phyloP scores from a whole-genome alignment of 2,113 vertebrate genomes.

The Todiramphus saurophagus region DNA sequence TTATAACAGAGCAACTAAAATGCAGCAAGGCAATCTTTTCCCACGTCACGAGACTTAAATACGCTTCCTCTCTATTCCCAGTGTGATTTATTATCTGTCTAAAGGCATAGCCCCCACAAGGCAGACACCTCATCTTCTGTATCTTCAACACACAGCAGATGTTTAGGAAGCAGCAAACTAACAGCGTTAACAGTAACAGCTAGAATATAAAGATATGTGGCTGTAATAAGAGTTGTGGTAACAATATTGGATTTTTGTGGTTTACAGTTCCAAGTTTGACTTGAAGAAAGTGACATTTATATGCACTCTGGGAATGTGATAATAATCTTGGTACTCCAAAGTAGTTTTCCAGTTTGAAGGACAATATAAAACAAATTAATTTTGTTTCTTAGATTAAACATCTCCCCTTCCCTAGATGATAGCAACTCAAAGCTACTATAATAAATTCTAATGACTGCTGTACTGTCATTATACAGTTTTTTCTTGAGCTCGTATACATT shows the following conservation, averaged over 20 bases:
- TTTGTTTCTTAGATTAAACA: slow-evolving; percentile 31
- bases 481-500: not conserved
- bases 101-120: not conserved
- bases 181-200: not conserved
- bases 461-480: not conserved
- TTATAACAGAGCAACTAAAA: not conserved
- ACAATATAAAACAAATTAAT: slow-evolving; percentile 49
- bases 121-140: not conserved
- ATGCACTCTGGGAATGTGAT: not conserved
- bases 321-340: slow-evolving; percentile 33
- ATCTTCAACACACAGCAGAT: not conserved
- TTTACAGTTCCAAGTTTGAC: slow-evolving; percentile 48
- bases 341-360: slow-evolving; percentile 38
- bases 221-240: slow-evolving; percentile 41
- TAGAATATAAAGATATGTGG: slow-evolving; percentile 1
- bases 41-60: not conserved
- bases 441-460: slow-evolving; percentile 15
- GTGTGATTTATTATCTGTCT: not conserved
- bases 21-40: not conserved
- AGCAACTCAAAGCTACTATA: not conserved
- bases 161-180: slow-evolving; percentile 7
- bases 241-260: slow-evolving; percentile 41
- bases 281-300: slow-evolving; percentile 53
- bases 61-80: not conserved
- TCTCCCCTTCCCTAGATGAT: slow-evolving; percentile 12